Base-by-base conservation (phyloP, 2,797 vertebrate species). In the Chaenodraco wilsoni region DNA sequence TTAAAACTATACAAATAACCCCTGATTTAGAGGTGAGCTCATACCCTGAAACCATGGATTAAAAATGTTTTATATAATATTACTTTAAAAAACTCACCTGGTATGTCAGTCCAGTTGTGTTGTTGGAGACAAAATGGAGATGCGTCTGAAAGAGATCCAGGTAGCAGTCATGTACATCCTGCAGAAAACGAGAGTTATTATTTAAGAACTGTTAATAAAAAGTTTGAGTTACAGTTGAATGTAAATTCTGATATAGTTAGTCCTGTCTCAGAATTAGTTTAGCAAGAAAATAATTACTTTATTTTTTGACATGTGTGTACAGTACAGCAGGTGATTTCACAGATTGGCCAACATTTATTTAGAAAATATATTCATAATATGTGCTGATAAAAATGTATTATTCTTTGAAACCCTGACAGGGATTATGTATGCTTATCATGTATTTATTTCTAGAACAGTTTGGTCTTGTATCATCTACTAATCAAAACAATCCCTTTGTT, bases 91-190 rank as follows among this genome's bases (percentile, higher is more conserved):
- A 59, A 54, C 88, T 84, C 87, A 99, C 98, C 96, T 98, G 97
- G 86, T 97, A 97, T 31, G 95, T 97, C 83, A 97, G 88, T 72
- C 96, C 96, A 0, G 93, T 95, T 7, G 95, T 92, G 75, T 95
- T 96, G 54, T 93, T 89, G 10, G 97, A 98, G 81, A 99, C 95
- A 85, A 99, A 98, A 90, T 98, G 97, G 78, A 99, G 96, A 90
- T 97, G 94, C 58, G 96, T 96, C 86, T 97, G 95, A 90, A 99
- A 99, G 6, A 99, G 93, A 82, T 98, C 98, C 94, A 99, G 89
- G 88, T 96, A 98, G 88, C 98, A 99, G 83, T 97, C 96, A 0
- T 96, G 96, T 80, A 95, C 70, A 74, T 98, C 97, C 98, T 99
- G 87, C 33, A 69, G 64, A 58, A 15, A 82, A n/a, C 14, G 17